phyloP scores from a whole-genome alignment of 2,797 vertebrate species.

The Avahi laniger region DNA sequence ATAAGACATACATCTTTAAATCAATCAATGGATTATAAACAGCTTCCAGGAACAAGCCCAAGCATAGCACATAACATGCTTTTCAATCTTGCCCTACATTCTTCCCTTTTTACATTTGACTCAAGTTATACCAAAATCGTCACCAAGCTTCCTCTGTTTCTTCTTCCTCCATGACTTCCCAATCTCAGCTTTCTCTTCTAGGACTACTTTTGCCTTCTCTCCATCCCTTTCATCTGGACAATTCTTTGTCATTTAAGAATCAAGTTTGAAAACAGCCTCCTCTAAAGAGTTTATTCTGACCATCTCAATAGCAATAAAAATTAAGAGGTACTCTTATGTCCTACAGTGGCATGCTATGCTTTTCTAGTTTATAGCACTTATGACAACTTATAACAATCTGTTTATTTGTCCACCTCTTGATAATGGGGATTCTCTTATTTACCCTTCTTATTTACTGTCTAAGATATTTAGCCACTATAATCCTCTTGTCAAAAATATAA shows the following conservation, averaged over 20 bases:
- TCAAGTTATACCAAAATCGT: neutral
- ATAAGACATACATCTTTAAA: conserved; percentile 35
- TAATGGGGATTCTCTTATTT: neutral
- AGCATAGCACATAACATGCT: neutral
- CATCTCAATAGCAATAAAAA: neutral
- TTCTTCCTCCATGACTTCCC: neutral
- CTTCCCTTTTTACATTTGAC: neutral
- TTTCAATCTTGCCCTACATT: neutral
- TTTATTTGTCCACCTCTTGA: neutral
- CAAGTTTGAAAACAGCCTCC: neutral
- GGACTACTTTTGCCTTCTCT: neutral
- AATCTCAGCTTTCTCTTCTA: neutral
- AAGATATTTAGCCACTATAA: neutral
- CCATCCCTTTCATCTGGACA: neutral
- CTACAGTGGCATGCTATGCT: neutral
- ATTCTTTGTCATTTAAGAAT: neutral
- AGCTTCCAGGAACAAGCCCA: neutral
- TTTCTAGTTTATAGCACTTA: neutral
- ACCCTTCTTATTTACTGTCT: neutral
- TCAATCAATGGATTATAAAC: neutral
- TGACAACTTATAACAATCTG: neutral
- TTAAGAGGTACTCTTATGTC: neutral
- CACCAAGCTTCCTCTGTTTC: no score
- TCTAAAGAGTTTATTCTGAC: neutral
- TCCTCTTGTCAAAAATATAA: neutral